phyloP scores from a whole-genome alignment of 2,888 invertebrate species.

The Falcaria lacertinaria region DNA sequence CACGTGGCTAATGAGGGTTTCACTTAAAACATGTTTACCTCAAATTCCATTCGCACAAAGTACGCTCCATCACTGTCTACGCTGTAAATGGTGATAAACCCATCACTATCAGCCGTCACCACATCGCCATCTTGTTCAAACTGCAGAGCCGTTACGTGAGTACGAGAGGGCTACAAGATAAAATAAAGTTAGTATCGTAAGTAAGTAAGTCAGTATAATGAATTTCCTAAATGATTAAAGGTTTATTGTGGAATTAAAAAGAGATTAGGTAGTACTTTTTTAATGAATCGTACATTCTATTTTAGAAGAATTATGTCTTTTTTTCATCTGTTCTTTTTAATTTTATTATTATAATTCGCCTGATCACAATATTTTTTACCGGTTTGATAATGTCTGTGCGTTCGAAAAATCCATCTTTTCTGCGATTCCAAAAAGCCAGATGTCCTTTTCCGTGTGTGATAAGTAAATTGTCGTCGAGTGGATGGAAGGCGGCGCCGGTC shows the following conservation, averaged over 20 bases:
- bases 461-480: conserved; percentile 92
- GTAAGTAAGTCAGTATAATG: background rate
- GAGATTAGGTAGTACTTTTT: no score
- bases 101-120: conserved; percentile 94
- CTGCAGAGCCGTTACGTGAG: conserved; percentile 91
- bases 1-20: no score
- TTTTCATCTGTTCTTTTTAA: no score
- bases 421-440: conserved; percentile 94
- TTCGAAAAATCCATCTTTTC: conserved; percentile 94
- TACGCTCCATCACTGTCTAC: conserved; percentile 94
- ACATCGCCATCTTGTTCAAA: conserved; percentile 96
- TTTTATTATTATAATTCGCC: no score
- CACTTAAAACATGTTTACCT: conserved; percentile 67
- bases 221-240: no score
- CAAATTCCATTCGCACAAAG: conserved; percentile 93
- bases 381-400: conserved; percentile 93
- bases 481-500: conserved; percentile 94
- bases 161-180: conserved; percentile 85
- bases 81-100: conserved; percentile 94
- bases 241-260: no score
- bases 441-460: conserved; percentile 96
- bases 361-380: no score
- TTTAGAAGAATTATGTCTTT: no score
- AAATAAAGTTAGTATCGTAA: background rate
- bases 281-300: no score